Percentiles rank a stretch among this genome's conserved stretches.
Evolutionary conservation across 1,140 invertebrate species (phyloP).

Genomic region (Rhagoletis zephyria): DNA sequence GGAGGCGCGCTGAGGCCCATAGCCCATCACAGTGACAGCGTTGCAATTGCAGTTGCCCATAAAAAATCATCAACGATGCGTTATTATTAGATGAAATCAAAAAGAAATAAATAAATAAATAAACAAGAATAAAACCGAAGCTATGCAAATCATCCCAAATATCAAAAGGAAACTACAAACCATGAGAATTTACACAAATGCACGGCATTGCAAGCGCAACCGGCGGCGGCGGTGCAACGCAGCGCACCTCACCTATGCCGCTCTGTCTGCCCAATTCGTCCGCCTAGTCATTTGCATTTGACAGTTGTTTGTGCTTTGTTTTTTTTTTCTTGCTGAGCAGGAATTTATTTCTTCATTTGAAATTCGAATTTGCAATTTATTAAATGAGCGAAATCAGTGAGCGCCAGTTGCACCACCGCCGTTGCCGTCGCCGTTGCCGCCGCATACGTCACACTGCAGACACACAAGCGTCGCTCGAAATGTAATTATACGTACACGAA

Average conservation of each 20-base stretch:
- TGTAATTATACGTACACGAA: neutral
- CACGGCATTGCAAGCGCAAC: neutral
- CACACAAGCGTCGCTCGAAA: neutral
- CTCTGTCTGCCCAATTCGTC: neutral
- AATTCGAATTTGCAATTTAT: slow-evolving; percentile 39
- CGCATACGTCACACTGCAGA: neutral
- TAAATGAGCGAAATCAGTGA: slow-evolving; percentile 34
- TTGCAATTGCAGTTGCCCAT: slow-evolving; percentile 38
- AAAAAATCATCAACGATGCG: slow-evolving; percentile 39
- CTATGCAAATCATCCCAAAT: neutral
- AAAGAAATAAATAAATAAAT: neutral
- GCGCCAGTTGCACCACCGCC: neutral
- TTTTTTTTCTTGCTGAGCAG: neutral
- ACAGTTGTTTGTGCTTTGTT: neutral
- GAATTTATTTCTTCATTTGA: slow-evolving; percentile 25
- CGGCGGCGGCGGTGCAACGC: neutral
- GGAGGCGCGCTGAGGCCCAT: neutral
- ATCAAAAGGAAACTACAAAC: neutral
- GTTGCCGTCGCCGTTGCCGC: too few relatives aligned
- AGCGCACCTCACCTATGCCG: neutral
- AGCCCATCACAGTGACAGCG: neutral
- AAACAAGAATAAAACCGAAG: neutral
- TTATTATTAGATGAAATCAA: slow-evolving; percentile 35
- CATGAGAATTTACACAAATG: neutral
- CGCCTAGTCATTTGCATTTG: neutral